Percentiles rank a stretch among this genome's conserved stretches.
These are phyloP conservation scores for Acestrorhynchus altus DNA, from an alignment of 2,797 vertebrate genomes.

Conservation along the genomic window DNA sequence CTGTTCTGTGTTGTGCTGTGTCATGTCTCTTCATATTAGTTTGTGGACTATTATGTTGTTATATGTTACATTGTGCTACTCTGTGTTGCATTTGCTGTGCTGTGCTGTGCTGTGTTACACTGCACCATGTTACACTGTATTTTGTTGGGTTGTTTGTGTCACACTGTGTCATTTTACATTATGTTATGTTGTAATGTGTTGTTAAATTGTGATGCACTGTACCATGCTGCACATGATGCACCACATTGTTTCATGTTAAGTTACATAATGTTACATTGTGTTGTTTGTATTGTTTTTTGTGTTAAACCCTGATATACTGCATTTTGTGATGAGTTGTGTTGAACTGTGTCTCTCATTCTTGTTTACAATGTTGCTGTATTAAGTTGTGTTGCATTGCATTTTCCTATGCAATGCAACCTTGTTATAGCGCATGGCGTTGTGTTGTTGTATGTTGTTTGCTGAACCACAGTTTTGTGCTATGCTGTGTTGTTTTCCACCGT, in stretches of 20 bases:
- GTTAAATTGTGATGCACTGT: not conserved
- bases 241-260: too few species aligned
- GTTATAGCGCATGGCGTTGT: not conserved
- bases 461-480: not conserved
- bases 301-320: not conserved
- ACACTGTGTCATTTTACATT: not conserved
- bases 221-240: not conserved
- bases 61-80: not conserved
- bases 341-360: not conserved
- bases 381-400: not conserved
- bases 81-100: not conserved
- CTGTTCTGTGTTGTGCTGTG: not conserved
- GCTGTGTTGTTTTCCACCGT: slow-evolving; percentile 10
- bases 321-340: not conserved
- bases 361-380: not conserved
- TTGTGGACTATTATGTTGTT: not conserved
- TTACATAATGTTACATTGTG: not conserved
- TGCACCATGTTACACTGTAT: not conserved
- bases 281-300: too few species aligned
- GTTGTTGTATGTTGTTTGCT: not conserved
- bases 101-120: not conserved
- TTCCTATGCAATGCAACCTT: not conserved
- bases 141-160: not conserved
- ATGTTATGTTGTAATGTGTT: not conserved
- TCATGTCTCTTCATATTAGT: not conserved